phyloP scores from a whole-genome alignment of 1,140 invertebrate species.

The Leptonema lineaticorne region DNA sequence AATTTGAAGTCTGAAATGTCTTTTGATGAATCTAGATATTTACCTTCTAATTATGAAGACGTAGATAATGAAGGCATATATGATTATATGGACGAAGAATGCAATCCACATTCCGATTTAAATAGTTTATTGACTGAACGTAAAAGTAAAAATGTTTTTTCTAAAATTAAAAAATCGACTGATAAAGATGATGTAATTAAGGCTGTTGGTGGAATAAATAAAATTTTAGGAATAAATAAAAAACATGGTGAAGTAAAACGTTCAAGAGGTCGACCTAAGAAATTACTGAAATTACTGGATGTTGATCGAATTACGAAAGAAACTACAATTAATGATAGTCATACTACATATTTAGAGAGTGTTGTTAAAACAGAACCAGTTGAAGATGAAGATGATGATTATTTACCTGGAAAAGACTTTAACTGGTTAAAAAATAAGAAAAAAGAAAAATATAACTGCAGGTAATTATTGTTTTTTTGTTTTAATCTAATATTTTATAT shows the following conservation, averaged over 20 bases:
- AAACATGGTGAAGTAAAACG: neutral
- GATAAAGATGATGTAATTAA: slow-evolving; percentile 15
- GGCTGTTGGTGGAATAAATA: slow-evolving; percentile 16
- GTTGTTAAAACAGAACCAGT: slow-evolving; percentile 20
- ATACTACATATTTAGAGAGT: slow-evolving; percentile 12
- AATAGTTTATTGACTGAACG: slow-evolving; percentile 11
- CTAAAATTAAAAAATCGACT: neutral
- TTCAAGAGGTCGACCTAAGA: slow-evolving; percentile 11
- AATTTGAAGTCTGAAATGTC: neutral
- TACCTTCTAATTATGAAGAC: slow-evolving; percentile 31
- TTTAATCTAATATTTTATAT: neutral
- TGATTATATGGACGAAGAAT: slow-evolving; percentile 20
- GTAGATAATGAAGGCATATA: slow-evolving; percentile 34
- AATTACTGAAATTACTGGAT: neutral
- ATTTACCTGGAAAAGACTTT: slow-evolving; percentile 19
- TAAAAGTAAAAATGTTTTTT: neutral
- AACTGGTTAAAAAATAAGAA: slow-evolving; percentile 28
- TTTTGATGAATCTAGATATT: slow-evolving; percentile 21
- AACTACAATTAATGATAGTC: slow-evolving; percentile 1
- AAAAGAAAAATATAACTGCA: slow-evolving; percentile 20
- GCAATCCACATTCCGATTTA: neutral
- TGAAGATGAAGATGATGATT: slow-evolving; percentile 29
- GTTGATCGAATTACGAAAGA: slow-evolving; percentile 20
- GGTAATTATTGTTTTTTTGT: slow-evolving; percentile 1
- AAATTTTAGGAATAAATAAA: slow-evolving; percentile 4